Evolutionary conservation across 2,797 vertebrate species (phyloP).

Genomic region (Acrossocheilus fasciatus): DNA sequence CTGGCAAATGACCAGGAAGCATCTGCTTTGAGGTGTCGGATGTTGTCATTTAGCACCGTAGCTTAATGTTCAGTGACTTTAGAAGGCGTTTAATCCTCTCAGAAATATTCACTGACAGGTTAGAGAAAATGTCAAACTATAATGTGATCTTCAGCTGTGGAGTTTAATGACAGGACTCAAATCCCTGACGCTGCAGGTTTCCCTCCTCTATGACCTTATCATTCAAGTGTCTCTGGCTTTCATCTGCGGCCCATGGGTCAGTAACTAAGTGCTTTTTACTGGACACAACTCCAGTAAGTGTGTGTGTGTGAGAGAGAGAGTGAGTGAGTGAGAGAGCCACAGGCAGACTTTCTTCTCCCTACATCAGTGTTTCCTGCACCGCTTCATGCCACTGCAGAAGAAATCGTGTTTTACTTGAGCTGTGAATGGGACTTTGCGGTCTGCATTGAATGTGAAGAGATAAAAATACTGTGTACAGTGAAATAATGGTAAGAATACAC

Average conservation of each 20-base stretch:
- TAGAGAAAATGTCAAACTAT: conserved; percentile 39
- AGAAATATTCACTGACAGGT: conserved; percentile 28
- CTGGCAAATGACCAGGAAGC: conserved; percentile 7
- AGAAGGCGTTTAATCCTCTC: conserved; percentile 20
- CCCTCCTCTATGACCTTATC: conserved; percentile 44
- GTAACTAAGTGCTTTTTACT: conserved; percentile 63
- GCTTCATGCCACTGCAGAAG: not conserved
- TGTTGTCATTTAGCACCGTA: conserved; percentile 11
- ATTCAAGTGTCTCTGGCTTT: conserved; percentile 46
- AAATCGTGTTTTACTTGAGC: conserved; percentile 15
- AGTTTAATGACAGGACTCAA: conserved; percentile 30
- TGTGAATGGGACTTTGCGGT: conserved; percentile 18
- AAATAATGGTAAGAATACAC: not conserved
- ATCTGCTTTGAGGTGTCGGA: conserved; percentile 24
- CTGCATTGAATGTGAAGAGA: conserved; percentile 16
- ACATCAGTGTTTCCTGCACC: conserved; percentile 23
- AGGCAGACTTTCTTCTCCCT: conserved; percentile 15
- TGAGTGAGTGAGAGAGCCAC: not conserved
- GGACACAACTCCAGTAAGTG: conserved; percentile 65
- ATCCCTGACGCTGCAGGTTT: conserved; percentile 46
- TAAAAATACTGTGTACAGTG: not conserved
- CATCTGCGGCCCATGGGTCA: conserved; percentile 67
- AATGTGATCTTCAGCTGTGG: conserved; percentile 27
- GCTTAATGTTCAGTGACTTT: conserved; percentile 34
- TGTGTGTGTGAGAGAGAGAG: not conserved